A percentile compares a stretch with the other conserved stretches of the same genome.
Conservation (phyloP, 2,888 invertebrate genomes). For the Agrilus biguttatus region DNA sequence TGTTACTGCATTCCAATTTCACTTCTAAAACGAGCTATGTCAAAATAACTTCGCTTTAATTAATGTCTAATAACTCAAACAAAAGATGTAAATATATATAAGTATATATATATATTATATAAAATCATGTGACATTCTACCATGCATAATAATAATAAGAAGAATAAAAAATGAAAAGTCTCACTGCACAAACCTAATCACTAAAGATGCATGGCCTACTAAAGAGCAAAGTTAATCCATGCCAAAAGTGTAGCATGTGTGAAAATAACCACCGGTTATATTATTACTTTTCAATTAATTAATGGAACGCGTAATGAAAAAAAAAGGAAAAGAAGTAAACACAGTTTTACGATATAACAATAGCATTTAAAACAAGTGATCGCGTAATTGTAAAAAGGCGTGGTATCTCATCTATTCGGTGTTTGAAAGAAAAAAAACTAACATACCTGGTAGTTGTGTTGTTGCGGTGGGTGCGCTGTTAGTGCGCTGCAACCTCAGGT, state of each 20-base stretch:
- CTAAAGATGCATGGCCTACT: conserved; percentile 18
- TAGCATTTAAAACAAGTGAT: no score
- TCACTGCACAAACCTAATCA: conserved; percentile 15
- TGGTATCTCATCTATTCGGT: no score
- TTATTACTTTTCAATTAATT: conserved; percentile 1
- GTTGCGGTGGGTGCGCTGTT: conserved; percentile 41
- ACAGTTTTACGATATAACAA: no score
- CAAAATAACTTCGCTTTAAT: no score
- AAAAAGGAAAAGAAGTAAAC: no score
- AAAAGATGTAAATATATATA: no score
- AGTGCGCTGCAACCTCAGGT: conserved; percentile 43
- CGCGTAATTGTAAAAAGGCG: no score
- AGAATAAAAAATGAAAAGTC: no score
- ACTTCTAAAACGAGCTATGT: no score
- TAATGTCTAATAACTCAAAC: no score
- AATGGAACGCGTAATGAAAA: not conserved
- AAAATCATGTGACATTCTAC: conserved; percentile 11
- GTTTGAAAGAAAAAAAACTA: conserved; percentile 1
- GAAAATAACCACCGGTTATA: not conserved
- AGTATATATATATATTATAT: not conserved
- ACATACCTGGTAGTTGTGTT: conserved; percentile 44
- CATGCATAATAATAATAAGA: conserved; percentile 10
- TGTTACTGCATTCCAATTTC: no score
- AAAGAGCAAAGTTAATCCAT: conserved; percentile 15
- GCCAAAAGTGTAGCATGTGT: conserved; percentile 8